Base-by-base conservation (phyloP, 2,888 invertebrate species). In the Heliconius cydno region DNA sequence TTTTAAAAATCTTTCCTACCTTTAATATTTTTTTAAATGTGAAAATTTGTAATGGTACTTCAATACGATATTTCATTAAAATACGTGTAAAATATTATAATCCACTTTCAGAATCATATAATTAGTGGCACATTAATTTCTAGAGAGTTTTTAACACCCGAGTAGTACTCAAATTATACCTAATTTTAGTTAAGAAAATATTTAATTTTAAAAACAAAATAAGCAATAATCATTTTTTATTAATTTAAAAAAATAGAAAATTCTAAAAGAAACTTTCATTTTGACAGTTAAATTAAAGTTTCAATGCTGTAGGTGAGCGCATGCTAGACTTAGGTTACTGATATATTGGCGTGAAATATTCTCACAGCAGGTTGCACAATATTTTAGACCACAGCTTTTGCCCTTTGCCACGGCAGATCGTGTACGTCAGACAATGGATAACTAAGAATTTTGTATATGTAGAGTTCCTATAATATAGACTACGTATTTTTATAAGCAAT, bases 381-480 rank as follows among this genome's bases (percentile, higher is more conserved):
- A 90, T 90, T 88, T 91, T 87, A 91, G 87, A 90, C 87, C 89
- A 83, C 81, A 85, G 86, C 88, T 70, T 87, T 88, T 89, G 88
- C 87, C 87, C 90, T 88, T 85, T 85, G 85, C 85, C 82, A 84
- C 85, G 85, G 85, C 82, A 84, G 88, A 90, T 90, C 89, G 85
- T 86, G 90, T 90, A 89, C 77, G 25, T 80, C 78, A 80, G 65
- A 78, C 84, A 88, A 86, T 86, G 83, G 81, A 81, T 79, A 38
- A 57, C 25, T 65, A 30, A 63, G 57, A 41, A 65, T 74, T 28
- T 65, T 65, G 28, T 65, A 41, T 28, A 38, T n/a, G 9, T 41
- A 46, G 65, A 60, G 73, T 75, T 57, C n/a, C 75, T 30, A 63
- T 25, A 41, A 34, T 38, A 19, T 46, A n/a, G 13, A 70, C 12